These are phyloP conservation scores for Ciona savignyi DNA, from an alignment of 23 tunicate genomes.

Conservation along the genomic window DNA sequence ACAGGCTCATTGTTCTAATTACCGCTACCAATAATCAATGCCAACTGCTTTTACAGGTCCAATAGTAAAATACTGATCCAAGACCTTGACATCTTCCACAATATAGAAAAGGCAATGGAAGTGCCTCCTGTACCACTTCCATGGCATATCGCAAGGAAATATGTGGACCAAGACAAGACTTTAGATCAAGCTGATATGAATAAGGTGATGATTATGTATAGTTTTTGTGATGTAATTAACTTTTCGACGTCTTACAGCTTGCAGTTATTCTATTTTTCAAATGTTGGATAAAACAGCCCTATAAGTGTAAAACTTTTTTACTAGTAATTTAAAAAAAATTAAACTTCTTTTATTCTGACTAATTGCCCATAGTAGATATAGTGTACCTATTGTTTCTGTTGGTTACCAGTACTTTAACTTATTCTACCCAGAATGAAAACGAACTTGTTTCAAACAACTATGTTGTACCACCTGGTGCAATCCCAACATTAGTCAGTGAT, in stretches of 20 bases:
- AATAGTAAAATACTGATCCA: conserved; percentile 66
- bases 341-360: too few species aligned
- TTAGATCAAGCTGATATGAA: neutral
- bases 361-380: too few species aligned
- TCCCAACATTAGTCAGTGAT: conserved; percentile 9
- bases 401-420: too few species aligned
- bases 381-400: too few species aligned
- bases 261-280: neutral
- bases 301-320: neutral
- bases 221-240: neutral
- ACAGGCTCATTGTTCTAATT: too few species aligned
- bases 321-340: too few species aligned
- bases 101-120: conserved; percentile 90
- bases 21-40: too few species aligned
- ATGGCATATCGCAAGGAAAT: conserved; percentile 74
- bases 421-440: neutral
- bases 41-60: conserved; percentile 43
- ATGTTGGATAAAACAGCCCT: neutral
- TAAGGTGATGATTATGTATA: too few species aligned
- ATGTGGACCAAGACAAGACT: neutral
- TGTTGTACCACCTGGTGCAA: conserved; percentile 60
- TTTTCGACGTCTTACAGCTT: neutral
- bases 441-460: conserved; percentile 19
- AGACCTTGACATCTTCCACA: conserved; percentile 70
- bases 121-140: conserved; percentile 96